Evolutionary conservation across 2,113 vertebrate species (phyloP).

Genomic region (Mesocricetus auratus): DNA sequence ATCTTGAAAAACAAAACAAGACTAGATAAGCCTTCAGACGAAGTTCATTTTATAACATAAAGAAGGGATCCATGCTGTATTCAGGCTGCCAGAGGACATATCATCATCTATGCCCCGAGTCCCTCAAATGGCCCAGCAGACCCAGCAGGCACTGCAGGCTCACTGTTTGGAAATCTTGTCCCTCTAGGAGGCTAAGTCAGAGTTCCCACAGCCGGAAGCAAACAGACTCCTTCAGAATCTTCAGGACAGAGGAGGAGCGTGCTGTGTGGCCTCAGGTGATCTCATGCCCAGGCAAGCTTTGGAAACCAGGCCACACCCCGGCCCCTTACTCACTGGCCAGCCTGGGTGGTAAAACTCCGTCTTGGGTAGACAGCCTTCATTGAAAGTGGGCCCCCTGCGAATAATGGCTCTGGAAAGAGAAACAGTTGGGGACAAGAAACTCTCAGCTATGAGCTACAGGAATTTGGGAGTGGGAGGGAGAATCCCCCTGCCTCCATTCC

Average conservation of each 20-base stretch:
- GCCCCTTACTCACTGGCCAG: background rate
- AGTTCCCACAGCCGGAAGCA: background rate
- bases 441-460: background rate
- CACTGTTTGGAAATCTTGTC: slow-evolving; percentile 17
- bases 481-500: background rate
- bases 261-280: background rate
- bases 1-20: slow-evolving; percentile 20
- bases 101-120: background rate
- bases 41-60: background rate
- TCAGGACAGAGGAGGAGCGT: accelerated
- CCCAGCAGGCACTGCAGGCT: background rate
- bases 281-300: background rate
- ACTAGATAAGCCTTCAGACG: background rate
- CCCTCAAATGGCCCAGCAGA: background rate
- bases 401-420: background rate
- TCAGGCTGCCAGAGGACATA: background rate
- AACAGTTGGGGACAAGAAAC: background rate
- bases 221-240: background rate
- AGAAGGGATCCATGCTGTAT: background rate
- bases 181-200: background rate
- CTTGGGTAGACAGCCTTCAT: background rate
- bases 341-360: background rate
- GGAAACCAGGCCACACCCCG: background rate
- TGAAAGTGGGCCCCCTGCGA: too few relatives aligned
- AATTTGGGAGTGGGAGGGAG: background rate